Conservation (phyloP, 2,113 vertebrate genomes). For the Mormyrus iriodes region DNA sequence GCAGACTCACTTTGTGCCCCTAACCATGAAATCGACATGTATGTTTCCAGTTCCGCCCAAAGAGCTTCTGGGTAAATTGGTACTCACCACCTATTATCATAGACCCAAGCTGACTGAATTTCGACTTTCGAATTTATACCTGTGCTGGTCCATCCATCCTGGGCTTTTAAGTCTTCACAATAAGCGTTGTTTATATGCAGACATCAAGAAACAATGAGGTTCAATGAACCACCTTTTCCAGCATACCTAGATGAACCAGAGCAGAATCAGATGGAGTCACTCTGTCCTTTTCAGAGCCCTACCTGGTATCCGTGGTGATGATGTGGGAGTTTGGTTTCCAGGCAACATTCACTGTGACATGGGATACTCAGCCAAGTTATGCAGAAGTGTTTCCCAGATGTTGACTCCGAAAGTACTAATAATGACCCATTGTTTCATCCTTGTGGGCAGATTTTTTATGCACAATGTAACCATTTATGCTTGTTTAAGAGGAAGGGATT, state of each 20-base stretch:
- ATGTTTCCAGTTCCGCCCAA: background rate
- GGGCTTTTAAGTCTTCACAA: background rate
- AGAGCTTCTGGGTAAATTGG: background rate
- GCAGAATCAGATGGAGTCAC: background rate
- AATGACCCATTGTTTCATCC: conserved; percentile 4
- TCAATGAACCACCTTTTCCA: background rate
- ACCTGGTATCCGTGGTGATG: background rate
- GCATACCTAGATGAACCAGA: background rate
- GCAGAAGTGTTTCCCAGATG: background rate
- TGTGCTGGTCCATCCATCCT: background rate
- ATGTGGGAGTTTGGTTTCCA: background rate
- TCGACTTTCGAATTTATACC: background rate
- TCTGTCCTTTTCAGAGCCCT: background rate
- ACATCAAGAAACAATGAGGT: background rate
- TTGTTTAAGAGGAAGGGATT: background rate
- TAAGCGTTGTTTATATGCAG: background rate
- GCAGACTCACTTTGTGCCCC: background rate
- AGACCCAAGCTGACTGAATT: background rate
- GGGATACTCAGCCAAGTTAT: background rate
- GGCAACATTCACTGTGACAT: background rate
- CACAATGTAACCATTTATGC: background rate
- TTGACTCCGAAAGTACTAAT: background rate
- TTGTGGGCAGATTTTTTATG: background rate
- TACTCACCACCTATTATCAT: background rate
- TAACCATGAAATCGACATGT: background rate